Percentiles rank a stretch among this genome's conserved stretches.
Evolutionary conservation across 2,113 vertebrate genomes (phyloP).

Genomic region (Nibea coibor): DNA sequence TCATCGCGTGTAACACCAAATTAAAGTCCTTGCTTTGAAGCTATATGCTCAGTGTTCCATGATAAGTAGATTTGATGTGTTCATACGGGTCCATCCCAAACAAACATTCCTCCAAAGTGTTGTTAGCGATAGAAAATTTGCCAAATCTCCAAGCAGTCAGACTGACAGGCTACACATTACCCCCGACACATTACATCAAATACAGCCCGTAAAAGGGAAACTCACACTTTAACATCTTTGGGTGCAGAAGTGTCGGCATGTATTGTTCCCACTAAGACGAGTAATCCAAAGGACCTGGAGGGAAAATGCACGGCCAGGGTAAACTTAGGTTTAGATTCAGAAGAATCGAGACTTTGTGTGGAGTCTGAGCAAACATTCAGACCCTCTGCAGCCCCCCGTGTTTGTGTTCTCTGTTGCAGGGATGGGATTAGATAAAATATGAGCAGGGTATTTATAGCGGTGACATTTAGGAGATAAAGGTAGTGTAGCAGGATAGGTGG

Average conservation of each 20-base stretch:
- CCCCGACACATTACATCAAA: slow-evolving; percentile 37
- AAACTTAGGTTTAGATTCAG: not conserved
- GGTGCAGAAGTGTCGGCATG: not conserved
- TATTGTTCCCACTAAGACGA: not conserved
- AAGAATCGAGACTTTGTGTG: not conserved
- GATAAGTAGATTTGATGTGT: slow-evolving; percentile 68
- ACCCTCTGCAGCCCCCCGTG: slow-evolving; percentile 2
- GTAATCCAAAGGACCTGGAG: not conserved
- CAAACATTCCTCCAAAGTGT: slow-evolving; percentile 68
- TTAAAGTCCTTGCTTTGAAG: slow-evolving; percentile 67
- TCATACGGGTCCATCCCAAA: slow-evolving; percentile 62
- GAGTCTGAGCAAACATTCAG: not conserved
- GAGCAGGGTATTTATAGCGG: slow-evolving; percentile 70
- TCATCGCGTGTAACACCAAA: slow-evolving; percentile 56
- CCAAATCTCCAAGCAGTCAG: slow-evolving; percentile 3
- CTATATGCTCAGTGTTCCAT: slow-evolving; percentile 67
- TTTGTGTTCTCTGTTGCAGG: slow-evolving; percentile 29
- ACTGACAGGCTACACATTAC: slow-evolving; percentile 27
- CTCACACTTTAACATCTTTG: not conserved
- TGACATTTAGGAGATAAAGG: slow-evolving; percentile 75
- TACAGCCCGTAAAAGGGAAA: slow-evolving; percentile 5
- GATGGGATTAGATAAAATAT: slow-evolving; percentile 63
- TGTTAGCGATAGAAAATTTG: slow-evolving; percentile 46
- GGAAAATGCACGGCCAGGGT: not conserved
- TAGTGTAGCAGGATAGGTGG: slow-evolving; percentile 47